Base-by-base conservation (phyloP, 2,888 invertebrate genomes). In the Magallana nippona region DNA sequence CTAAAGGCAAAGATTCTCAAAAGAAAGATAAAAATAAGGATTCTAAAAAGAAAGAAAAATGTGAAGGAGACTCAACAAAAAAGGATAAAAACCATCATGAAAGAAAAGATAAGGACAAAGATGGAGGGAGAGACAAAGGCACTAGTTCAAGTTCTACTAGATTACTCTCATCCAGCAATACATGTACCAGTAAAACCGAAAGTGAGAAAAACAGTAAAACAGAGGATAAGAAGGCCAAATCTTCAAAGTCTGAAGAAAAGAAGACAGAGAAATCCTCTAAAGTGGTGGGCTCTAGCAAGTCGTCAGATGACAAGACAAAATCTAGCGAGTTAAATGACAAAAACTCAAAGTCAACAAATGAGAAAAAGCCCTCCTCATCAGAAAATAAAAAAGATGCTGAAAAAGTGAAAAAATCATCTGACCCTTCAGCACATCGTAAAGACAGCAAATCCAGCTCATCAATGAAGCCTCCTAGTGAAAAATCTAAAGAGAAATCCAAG, bases 21-120 rank as follows among this genome's bases (percentile, higher is more conserved):
- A 91, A 89, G 85, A 83, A 92, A 78, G 91, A 91, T 56, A 92
- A 85, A 90, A 93, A 80, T 62, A 90, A 87, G 83, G 86, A 84
- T 5, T 83, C 62, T 62, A 87, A 84, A 55, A 86, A 86, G 84
- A 87, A 88, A 13, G 86, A 86, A 11, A 86, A 83, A 60, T 78
- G 83, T 55, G 81, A 86, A 80, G 62, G 86, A 80, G 87, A 90
- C 80, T 63, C 79, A 32, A 84, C 86, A 2, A 87, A 86, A 11
- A 87, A 87, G 77, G 86, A 89, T 71, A 88, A 87, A 82, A 78
- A 79, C 63, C 79, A 83, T 44, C 79, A 79, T 58, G 85, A 82
- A 81, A 84, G 71, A 15, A 85, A 86, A 63, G 84, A 85, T 78
- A 87, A 86, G 63, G 86, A 85, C n/a, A 85, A 83, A 22, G 83